phyloP scores from a whole-genome alignment of 2,113 vertebrate species.

The Oenanthe melanoleuca region DNA sequence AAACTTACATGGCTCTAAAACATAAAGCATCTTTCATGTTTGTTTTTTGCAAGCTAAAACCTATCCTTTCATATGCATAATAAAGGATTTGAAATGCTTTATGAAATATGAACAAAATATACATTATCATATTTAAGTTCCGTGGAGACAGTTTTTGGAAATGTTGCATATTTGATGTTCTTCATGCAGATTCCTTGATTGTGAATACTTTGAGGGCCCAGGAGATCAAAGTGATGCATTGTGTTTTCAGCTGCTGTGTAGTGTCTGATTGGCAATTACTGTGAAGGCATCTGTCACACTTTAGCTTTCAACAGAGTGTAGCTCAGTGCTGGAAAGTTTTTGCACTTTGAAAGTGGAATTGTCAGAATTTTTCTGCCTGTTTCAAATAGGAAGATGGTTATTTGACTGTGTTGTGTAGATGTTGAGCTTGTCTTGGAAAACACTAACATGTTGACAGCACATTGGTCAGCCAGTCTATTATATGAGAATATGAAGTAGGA shows the following conservation, averaged over 20 bases:
- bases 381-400: conserved; percentile 10
- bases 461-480: fast-evolving
- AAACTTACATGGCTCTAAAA: not conserved
- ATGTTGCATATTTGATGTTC: conserved; percentile 67
- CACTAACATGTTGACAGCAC: not conserved
- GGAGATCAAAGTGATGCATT: conserved; percentile 78
- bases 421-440: not conserved
- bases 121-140: conserved; percentile 64
- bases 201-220: conserved; percentile 65
- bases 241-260: conserved; percentile 74
- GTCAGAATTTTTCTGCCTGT: conserved; percentile 59
- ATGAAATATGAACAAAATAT: conserved; percentile 59
- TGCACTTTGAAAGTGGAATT: conserved; percentile 55
- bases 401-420: conserved; percentile 38
- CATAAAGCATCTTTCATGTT: not conserved
- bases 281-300: conserved; percentile 76
- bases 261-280: conserved; percentile 75
- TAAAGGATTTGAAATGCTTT: conserved; percentile 42
- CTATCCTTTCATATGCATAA: conserved; percentile 7
- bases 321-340: conserved; percentile 57
- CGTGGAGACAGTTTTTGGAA: conserved; percentile 57
- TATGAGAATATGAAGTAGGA: not conserved
- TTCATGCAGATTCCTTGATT: conserved; percentile 67
- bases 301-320: conserved; percentile 58
- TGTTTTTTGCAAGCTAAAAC: conserved; percentile 4